A percentile compares a stretch with the other conserved stretches of the same genome.
These are phyloP conservation scores for Saccostrea cuccullata DNA, from an alignment of 1,140 invertebrate genomes.

Conservation along the genomic window DNA sequence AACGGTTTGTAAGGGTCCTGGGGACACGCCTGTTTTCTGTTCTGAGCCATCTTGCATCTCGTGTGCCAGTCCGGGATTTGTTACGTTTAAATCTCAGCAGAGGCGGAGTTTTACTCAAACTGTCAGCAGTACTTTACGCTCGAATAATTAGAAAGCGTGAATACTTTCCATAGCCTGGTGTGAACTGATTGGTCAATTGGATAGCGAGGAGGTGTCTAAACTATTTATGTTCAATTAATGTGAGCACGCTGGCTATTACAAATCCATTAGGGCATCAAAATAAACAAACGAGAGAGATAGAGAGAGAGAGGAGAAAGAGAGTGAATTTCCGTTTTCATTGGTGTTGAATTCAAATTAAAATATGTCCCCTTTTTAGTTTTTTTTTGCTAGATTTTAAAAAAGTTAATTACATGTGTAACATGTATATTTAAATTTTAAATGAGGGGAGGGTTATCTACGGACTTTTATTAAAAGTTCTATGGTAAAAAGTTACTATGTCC, in stretches of 20 bases:
- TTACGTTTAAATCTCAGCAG: constrained; percentile 13
- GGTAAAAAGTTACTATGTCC: too few relatives aligned
- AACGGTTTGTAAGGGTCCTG: constrained; percentile 39
- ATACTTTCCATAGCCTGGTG: background rate
- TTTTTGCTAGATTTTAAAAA: too few relatives aligned
- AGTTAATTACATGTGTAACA: too few relatives aligned
- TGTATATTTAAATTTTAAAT: too few relatives aligned
- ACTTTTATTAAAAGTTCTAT: too few relatives aligned
- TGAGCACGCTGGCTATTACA: background rate
- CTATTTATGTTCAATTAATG: background rate
- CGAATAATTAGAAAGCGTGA: constrained; percentile 20
- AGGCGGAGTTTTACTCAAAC: constrained; percentile 24
- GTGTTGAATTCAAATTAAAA: too few relatives aligned
- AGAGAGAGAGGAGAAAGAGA: background rate
- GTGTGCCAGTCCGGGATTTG: background rate
- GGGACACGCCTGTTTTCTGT: background rate
- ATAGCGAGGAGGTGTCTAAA: background rate
- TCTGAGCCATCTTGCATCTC: background rate
- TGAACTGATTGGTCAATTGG: constrained; percentile 27
- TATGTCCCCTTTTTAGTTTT: too few relatives aligned
- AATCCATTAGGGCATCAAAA: background rate
- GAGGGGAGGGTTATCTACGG: too few relatives aligned
- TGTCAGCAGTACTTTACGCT: background rate
- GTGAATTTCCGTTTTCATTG: too few relatives aligned
- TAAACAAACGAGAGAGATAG: background rate